Base-by-base conservation (phyloP, 2,113 vertebrate species). In the Forbesichthys papilliferus region DNA sequence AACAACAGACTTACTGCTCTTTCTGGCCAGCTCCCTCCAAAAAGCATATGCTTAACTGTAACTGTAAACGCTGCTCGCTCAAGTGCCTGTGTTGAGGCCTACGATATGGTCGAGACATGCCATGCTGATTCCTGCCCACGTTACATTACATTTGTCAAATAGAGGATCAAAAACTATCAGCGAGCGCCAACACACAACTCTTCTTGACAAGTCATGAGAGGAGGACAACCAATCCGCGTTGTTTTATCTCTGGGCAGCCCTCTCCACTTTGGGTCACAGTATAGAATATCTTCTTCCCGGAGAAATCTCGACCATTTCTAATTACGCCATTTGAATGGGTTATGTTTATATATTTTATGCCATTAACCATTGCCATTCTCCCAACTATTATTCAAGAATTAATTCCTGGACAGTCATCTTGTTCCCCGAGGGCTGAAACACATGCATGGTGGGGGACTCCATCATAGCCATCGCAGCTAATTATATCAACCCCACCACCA, bases 371-470 rank as follows among this genome's bases (percentile, higher is more conserved):
- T 65, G 66, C 77, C 73, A 62, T 75, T 83, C 79, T 54, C 59
- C 80, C 79, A 68, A 79, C 74, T 83, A 56, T 86, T 76, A 81
- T 81, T 88, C 78, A 83, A 86, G 89, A 84, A 89, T 87, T 83
- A 87, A 86, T 79, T 73, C 56, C 57, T 18, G 52, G 65, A 64
- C 80, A 69, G 82, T 69, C 73, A 77, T 82, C 81, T 61, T 46
- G 73, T 69, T 67, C 76, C 86, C 73, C 3, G 47, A 80, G 78
- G 85, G 85, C 84, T 67, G n/a, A 81, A 73, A 74, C 75, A 61
- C 82, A 61, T 65, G 82, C 64, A 61, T 34, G 72, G 62, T 27
- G 16, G 64, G 70, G 54, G 74, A 63, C 84, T 85, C 75, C 54
- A 82, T 86, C 80, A 81, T 80, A 80, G 66, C 81, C 65, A 87